These are phyloP conservation scores for Lutjanus argentimaculatus DNA, from an alignment of 2,797 vertebrate species.

Conservation along the genomic window DNA sequence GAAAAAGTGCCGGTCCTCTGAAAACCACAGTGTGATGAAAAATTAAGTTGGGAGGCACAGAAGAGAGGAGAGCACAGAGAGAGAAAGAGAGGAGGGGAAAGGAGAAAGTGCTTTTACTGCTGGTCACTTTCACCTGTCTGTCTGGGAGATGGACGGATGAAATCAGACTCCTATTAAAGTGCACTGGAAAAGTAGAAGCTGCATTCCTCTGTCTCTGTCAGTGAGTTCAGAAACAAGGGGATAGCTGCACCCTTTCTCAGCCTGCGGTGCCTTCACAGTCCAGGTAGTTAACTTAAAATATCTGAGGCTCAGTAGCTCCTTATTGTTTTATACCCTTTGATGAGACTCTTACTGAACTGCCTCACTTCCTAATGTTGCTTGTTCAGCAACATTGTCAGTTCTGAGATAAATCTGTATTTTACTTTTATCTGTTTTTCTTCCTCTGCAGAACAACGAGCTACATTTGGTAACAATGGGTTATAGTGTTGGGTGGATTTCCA, in stretches of 20 bases:
- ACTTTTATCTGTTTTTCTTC: constrained; percentile 31
- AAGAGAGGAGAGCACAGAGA: constrained; percentile 26
- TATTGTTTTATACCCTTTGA: constrained; percentile 33
- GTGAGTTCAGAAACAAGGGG: no score
- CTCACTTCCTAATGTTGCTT: constrained; percentile 30
- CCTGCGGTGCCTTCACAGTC: constrained; percentile 7
- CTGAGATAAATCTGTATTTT: constrained; percentile 22
- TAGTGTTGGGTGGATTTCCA: constrained; percentile 43
- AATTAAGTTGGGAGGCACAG: constrained; percentile 59
- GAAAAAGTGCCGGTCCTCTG: constrained; percentile 32
- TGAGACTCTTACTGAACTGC: constrained; percentile 28
- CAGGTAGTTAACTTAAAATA: constrained; percentile 30
- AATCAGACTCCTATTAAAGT: constrained; percentile 62
- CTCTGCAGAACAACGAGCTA: constrained; percentile 34
- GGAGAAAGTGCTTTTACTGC: constrained; percentile 70
- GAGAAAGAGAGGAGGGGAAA: constrained; percentile 9
- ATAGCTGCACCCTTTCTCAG: constrained; percentile 15
- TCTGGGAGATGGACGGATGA: constrained; percentile 70
- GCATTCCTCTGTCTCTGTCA: constrained; percentile 18
- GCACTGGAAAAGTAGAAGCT: constrained; percentile 49
- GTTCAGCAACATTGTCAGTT: constrained; percentile 25
- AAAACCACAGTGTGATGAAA: constrained; percentile 68
- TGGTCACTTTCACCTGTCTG: constrained; percentile 70
- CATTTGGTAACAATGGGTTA: constrained; percentile 48
- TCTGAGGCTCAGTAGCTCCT: constrained; percentile 24